Base-by-base conservation (phyloP, 1,140 invertebrate species). In the Rhopalosiphum padi region DNA sequence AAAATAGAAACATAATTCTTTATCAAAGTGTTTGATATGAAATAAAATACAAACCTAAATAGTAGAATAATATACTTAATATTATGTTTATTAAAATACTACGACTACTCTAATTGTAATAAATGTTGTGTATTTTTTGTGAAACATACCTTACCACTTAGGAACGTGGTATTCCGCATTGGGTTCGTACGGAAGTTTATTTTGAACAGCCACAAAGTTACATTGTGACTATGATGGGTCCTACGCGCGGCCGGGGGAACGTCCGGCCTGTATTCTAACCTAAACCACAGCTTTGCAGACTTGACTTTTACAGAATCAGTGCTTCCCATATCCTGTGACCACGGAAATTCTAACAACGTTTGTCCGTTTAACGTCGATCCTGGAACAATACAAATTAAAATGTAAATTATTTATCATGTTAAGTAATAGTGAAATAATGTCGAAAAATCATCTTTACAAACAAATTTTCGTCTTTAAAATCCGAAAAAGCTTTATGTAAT, bases 291-390 rank as follows among this genome's bases (percentile, higher is more conserved):
- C 68, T 96, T 96, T 2, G 97, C 97, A 60, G 96, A 96, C 94
- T 97, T 97, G 91, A 98, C 97, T 93, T 96, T 96, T 37, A 97
- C 95, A 4, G 91, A 93, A 91, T 97, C 96, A 91, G 94, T 43
- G 60, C 95, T 94, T 55, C 94, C 95, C 77, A 94, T 94, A 94
- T 96, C 96, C 77, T 96, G 95, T 89, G 96, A 96, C 94, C 97
- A 97, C 93, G 96, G 96, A 95, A 99, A 98, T 95, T 98, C 97
- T 91, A 98, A 96, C 92, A 98, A 96, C 48, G 97, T 97, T 95
- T 98, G 98, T 15, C 97, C 97, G 95, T 98, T 98, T 94, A 98
- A 95, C 94, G 96, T 96, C 94, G 96, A 96, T 95, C 98, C 98
- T 98, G 96, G 90, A 96, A 96, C 82, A 90, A 85, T 96, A 96